These are phyloP conservation scores for Pseudorasbora parva DNA, from an alignment of 2,113 vertebrate genomes.

Conservation along the genomic window DNA sequence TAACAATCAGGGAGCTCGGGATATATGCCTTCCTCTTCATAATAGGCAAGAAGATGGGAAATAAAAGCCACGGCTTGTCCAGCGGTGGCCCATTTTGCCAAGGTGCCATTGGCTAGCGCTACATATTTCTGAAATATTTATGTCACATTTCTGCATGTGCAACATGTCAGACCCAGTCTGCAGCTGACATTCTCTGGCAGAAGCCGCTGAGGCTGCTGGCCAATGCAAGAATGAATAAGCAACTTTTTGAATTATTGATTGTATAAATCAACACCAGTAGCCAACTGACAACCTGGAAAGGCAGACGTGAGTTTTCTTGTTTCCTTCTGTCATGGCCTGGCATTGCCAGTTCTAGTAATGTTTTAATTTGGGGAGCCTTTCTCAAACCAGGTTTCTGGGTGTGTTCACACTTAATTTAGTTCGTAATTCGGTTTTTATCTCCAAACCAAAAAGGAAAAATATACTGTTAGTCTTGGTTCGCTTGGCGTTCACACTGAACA, in stretches of 20 bases:
- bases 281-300: slow-evolving; percentile 62
- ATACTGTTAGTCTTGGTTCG: too few relatives aligned
- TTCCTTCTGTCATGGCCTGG: background rate
- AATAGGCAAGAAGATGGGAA: slow-evolving; percentile 55
- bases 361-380: background rate
- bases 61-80: slow-evolving; percentile 53
- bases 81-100: slow-evolving; percentile 42
- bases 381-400: background rate
- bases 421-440: too few relatives aligned
- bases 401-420: too few relatives aligned
- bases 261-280: slow-evolving; percentile 87
- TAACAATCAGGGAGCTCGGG: slow-evolving; percentile 87
- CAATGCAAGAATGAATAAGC: slow-evolving; percentile 78
- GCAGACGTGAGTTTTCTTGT: slow-evolving; percentile 36
- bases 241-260: slow-evolving; percentile 92
- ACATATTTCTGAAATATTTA: slow-evolving; percentile 90
- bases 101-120: slow-evolving; percentile 75
- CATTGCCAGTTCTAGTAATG: background rate
- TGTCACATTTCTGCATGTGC: slow-evolving; percentile 87
- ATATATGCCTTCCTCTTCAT: slow-evolving; percentile 75
- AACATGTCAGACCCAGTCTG: slow-evolving; percentile 81
- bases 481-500: too few relatives aligned
- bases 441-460: background rate
- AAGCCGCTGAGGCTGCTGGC: slow-evolving; percentile 83
- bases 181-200: slow-evolving; percentile 86